Evolutionary conservation across 2,888 invertebrate genomes (phyloP), one percentile per base, ranked within the genome.

Genomic region (Mythimna albipuncta): DNA sequence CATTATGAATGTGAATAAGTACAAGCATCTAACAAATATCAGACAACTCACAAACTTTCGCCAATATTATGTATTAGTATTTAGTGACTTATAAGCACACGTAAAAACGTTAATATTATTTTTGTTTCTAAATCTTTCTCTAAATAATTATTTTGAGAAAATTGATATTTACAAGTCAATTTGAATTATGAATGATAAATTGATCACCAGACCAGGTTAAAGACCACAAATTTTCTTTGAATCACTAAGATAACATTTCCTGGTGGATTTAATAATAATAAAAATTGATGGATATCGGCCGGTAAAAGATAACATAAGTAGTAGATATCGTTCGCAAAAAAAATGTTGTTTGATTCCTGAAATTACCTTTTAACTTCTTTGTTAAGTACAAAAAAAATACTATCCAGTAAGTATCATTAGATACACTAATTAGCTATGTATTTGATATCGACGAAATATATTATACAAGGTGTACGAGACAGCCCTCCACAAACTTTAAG

Each of bases 311-410:
- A 52, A 52, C 50, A 52, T 52, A 52, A 5, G n/a, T 52, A 52
- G 7, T 66, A 66, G 6, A 9, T 55, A 55, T 41, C 21, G 21
- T 19, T 32, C 19, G 1, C 11, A 38, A 44, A 44, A 26, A 21
- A n/a, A 2, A 57, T 69, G 35, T 38, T 35, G 10, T 69, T 47
- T 38, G n/a, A n/a, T 52, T 52, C n/a, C n/a, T 52, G 19, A n/a
- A 16, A 52, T 7, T 47, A 5, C 19, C 19, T 50, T 19, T 52
- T 9, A 52, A 19, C 9, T n/a, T n/a, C 7, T 52, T 52, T 2
- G 6, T n/a, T 19, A 7, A 1, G n/a, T n/a, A n/a, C n/a, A n/a
- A 52, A 52, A 52, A 52, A 52, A 52, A 52, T 52, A 52, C n/a
- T 9, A 19, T 19, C 19, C 50, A 19, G 50, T 19, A 16, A 16